phyloP scores from a whole-genome alignment of 2,113 vertebrate genomes.

The Melospiza georgiana region DNA sequence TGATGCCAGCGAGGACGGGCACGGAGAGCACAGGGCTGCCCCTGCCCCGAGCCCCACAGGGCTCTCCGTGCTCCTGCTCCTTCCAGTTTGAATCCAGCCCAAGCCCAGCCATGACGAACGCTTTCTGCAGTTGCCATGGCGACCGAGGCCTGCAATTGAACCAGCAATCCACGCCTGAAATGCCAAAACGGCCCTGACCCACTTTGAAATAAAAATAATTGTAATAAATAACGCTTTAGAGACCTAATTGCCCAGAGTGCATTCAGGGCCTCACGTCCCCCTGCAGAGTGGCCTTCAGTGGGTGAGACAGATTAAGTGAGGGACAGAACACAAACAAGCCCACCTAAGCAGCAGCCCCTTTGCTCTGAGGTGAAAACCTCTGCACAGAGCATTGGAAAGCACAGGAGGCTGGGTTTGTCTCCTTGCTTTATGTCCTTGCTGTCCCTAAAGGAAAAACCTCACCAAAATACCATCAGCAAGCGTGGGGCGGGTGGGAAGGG shows the following conservation, averaged over 20 bases:
- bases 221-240: conserved; percentile 50
- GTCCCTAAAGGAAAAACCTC: background rate
- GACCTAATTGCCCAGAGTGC: background rate
- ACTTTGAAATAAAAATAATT: conserved; percentile 69
- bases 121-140: conserved; percentile 74
- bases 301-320: background rate
- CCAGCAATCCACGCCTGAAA: conserved; percentile 68
- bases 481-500: rapidly evolving
- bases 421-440: background rate
- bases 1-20: too few species aligned
- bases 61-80: background rate
- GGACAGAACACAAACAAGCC: conserved; percentile 23
- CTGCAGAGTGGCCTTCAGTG: background rate
- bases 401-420: background rate
- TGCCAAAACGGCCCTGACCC: conserved; percentile 78
- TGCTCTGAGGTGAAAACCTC: background rate
- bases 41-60: background rate
- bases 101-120: conserved; percentile 76
- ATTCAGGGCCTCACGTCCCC: background rate
- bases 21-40: too few species aligned
- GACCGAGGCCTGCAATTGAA: conserved; percentile 67
- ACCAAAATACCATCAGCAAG: background rate
- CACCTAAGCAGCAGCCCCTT: conserved; percentile 18
- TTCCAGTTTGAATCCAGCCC: conserved; percentile 69
- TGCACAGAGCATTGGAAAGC: rapidly evolving